Evolutionary conservation across 2,797 vertebrate genomes (phyloP).

Genomic region (Antrozous pallidus): DNA sequence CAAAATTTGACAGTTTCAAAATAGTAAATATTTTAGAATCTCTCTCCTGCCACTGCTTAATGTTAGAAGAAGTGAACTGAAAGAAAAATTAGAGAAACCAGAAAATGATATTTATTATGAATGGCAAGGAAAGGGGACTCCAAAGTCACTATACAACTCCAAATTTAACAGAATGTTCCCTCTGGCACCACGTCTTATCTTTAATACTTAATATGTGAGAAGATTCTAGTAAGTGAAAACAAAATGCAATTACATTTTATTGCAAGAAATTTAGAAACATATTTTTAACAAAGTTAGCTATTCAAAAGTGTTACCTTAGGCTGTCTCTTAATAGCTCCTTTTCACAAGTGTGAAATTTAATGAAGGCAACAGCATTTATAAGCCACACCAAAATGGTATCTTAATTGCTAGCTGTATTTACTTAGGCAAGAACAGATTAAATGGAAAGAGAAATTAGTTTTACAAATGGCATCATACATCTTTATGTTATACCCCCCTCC

Average conservation of each 20-base stretch:
- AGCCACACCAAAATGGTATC: conserved; percentile 73
- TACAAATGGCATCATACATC: conserved; percentile 75
- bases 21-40: neutral
- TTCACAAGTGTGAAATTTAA: conserved; percentile 77
- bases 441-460: conserved; percentile 77
- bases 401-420: conserved; percentile 78
- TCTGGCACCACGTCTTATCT: conserved; percentile 42
- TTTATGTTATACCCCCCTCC: conserved; percentile 65
- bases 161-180: conserved; percentile 47
- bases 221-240: conserved; percentile 60
- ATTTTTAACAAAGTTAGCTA: conserved; percentile 78
- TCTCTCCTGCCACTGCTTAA: neutral
- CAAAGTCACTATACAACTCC: conserved; percentile 31
- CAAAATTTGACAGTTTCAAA: neutral
- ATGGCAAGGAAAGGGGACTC: neutral
- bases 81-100: conserved; percentile 30
- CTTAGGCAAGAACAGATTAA: conserved; percentile 76
- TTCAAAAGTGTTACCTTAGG: conserved; percentile 74
- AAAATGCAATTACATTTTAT: conserved; percentile 80
- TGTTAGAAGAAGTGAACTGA: neutral
- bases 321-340: conserved; percentile 73
- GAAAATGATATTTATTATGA: conserved; percentile 61
- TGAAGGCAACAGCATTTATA: conserved; percentile 71
- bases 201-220: conserved; percentile 51
- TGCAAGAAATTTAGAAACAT: conserved; percentile 74